These are phyloP conservation scores for Synergus gifuensis DNA, from an alignment of 2,888 invertebrate species.

Conservation along the genomic window DNA sequence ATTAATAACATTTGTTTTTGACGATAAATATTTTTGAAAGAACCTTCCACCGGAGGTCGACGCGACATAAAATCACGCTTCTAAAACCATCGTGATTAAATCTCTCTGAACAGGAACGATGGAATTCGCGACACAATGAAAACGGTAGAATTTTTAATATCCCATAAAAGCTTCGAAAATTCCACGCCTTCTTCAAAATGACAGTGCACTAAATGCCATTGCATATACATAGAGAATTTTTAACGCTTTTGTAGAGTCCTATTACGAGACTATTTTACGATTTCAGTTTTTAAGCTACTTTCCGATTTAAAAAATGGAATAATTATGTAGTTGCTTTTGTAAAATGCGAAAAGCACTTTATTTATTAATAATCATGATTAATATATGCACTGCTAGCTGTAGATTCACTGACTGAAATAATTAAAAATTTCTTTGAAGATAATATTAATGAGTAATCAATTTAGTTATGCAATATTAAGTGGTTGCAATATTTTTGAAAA, in stretches of 20 bases:
- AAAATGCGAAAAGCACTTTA: neutral
- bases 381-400: neutral
- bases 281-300: neutral
- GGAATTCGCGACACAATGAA: neutral
- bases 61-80: conserved; percentile 30
- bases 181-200: neutral
- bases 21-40: neutral
- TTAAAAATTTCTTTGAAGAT: neutral
- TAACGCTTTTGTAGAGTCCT: neutral
- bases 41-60: conserved; percentile 11
- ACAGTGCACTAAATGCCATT: neutral
- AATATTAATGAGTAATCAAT: neutral
- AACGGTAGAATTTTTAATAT: conserved; percentile 18
- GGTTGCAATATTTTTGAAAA: neutral
- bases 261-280: neutral
- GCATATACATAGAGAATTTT: neutral
- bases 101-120: conserved; percentile 21
- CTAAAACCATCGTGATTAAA: conserved; percentile 10
- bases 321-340: neutral
- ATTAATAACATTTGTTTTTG: neutral
- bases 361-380: neutral
- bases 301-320: neutral
- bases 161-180: neutral
- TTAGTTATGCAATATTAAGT: neutral
- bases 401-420: neutral